Evolutionary conservation across 2,888 invertebrate genomes (phyloP), one percentile per base, ranked within the genome.

Genomic region (Neoaliturus tenellus): DNA sequence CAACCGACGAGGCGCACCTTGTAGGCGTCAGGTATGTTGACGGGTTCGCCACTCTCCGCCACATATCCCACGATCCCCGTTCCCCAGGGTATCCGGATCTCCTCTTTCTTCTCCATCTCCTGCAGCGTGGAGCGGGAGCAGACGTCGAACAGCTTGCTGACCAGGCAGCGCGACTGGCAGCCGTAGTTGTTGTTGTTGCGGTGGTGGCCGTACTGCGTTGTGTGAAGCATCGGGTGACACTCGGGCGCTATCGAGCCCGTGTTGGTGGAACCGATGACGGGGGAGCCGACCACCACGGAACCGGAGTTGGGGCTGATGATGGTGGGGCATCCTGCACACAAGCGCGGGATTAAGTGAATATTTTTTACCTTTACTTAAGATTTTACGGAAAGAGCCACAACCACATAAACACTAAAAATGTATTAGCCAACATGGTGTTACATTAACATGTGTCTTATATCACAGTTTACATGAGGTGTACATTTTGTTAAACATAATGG

Each of bases 1-100:
- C 6, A 39, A 39, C 39, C 39, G 39, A 39, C 6, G 39, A 39
- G 39, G 6, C 6, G 6, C 17, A 96, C 97, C 95, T 98, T 95
- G 91, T 98, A 98, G 82, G 98, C 98, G 91, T 98, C 98, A 84
- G 97, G 97, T 91, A 98, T 98, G 92, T 98, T 98, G 89, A 98
- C 97, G 14, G 97, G 95, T 89, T 96, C 96, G 82, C 98, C 98
- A 89, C 96, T 97, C 90, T 97, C 96, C 23, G 98, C 98, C 67
- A 98, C 98, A 91, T 96, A 96, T 17, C 98, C 98, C 48, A 98
- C 98, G 89, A 98, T 98, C 83, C 98, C 98, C 81, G 95, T 96
- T 81, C 98, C 98, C 97, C 98, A 98, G 28, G 98, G 97, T 90
- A 98, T 97, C 89, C 95, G 93, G 88, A 98, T 98, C 91, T 98